Conservation (phyloP, 2,888 invertebrate genomes). For the Tiliacea aurago region DNA sequence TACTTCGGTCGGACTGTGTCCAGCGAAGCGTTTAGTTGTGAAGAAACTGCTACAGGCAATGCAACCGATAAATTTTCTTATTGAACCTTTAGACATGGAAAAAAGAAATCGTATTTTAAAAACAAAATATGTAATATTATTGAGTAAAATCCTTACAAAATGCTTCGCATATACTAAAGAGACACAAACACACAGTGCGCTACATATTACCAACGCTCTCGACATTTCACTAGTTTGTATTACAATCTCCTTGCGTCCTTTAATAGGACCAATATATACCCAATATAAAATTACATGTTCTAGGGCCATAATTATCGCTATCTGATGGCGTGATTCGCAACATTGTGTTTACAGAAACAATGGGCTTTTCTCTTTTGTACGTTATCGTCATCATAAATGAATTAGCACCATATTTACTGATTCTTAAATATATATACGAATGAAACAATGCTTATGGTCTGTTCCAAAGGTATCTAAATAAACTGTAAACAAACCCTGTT, state of each 20-base stretch:
- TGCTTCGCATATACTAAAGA: slow-evolving; percentile 1
- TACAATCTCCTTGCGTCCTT: background rate
- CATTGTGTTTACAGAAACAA: background rate
- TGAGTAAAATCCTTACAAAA: slow-evolving; percentile 4
- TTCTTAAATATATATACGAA: background rate
- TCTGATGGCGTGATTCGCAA: slow-evolving; percentile 37
- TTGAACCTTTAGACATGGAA: background rate
- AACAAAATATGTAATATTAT: background rate
- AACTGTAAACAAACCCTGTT: background rate
- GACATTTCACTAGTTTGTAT: slow-evolving; percentile 27
- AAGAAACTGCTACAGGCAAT: background rate
- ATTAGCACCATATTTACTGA: background rate
- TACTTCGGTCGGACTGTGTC: background rate
- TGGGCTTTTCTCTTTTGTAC: background rate
- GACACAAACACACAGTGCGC: slow-evolving; percentile 6
- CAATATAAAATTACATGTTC: slow-evolving; percentile 13
- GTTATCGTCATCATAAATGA: background rate
- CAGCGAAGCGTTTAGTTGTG: background rate
- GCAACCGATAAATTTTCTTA: background rate
- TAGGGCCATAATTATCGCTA: slow-evolving; percentile 8
- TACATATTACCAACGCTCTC: slow-evolving; percentile 20
- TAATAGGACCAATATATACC: slow-evolving; percentile 26
- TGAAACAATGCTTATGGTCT: background rate
- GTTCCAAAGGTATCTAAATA: background rate
- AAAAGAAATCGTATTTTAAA: background rate